Evolutionary conservation across 2,113 vertebrate genomes (phyloP).

Genomic region (Acanthochromis polyacanthus): DNA sequence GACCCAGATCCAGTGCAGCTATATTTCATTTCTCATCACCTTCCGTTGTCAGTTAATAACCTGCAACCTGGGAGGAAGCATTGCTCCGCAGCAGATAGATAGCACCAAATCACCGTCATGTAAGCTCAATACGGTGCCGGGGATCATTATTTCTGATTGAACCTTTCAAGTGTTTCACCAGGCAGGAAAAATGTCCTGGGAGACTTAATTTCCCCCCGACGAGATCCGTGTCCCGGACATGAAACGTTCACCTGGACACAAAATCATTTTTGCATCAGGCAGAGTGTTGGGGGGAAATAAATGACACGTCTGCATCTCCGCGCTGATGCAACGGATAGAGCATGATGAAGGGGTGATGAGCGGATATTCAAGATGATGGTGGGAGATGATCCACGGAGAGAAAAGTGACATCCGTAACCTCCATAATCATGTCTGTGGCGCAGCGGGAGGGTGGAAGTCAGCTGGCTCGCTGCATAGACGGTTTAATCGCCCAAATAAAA

Average conservation of each 20-base stretch:
- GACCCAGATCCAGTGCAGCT: constrained; percentile 61
- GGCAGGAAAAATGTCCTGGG: constrained; percentile 21
- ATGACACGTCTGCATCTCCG: constrained; percentile 20
- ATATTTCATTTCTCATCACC: constrained; percentile 61
- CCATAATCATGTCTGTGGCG: constrained; percentile 40
- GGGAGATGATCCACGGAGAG: constrained; percentile 31
- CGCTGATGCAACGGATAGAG: constrained; percentile 23
- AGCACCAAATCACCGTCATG: constrained; percentile 34
- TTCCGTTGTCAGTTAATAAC: constrained; percentile 69
- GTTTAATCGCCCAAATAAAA: constrained; percentile 73
- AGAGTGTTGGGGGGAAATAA: constrained; percentile 17
- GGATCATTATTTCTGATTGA: constrained; percentile 64
- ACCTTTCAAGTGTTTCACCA: constrained; percentile 57
- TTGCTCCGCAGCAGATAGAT: constrained; percentile 45
- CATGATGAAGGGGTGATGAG: constrained; percentile 51
- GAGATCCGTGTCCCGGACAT: constrained; percentile 29
- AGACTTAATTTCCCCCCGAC: constrained; percentile 40
- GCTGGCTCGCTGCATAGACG: constrained; percentile 57
- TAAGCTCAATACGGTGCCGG: constrained; percentile 28
- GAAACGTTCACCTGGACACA: constrained; percentile 57
- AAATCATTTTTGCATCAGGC: constrained; percentile 58
- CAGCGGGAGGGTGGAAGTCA: constrained; percentile 52
- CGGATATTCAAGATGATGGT: constrained; percentile 51
- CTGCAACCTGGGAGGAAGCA: constrained; percentile 57
- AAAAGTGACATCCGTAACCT: constrained; percentile 58